Base-by-base conservation (phyloP, 1,140 invertebrate genomes). In the Papilio aristodemus region DNA sequence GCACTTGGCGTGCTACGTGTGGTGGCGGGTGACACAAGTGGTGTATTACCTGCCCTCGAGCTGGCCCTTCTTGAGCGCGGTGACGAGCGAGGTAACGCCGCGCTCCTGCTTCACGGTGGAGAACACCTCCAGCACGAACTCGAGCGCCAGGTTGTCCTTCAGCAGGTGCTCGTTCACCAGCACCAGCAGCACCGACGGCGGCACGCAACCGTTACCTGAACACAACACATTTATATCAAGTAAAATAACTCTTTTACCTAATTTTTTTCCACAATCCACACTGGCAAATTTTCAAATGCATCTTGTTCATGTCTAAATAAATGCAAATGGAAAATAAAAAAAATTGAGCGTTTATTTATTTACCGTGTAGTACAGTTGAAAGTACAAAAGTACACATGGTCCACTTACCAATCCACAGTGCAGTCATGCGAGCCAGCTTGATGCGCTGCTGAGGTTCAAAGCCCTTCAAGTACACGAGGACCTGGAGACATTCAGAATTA, bases 401-500 rank as follows among this genome's bases (percentile, higher is more conserved):
- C 4, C 32, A 80, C 92, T 84, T 81, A 93, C 93, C 92, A 77
- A 99, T 95, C 95, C 98, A 98, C 37, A 99, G 93, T 71, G 97
- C 97, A 76, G 97, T 97, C 94, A 99, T 98, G 76, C 96, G 95
- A 78, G 97, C 97, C 83, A 99, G 93, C 91, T 99, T 98, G 78
- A 95, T 94, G 75, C 98, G 94, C 92, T 99, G 97, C 72, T 94
- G 94, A 71, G 96, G 95, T 79, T 94, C 94, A 92, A 98, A 99
- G 80, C 97, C 97, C 92, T 98, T 99, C 88, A 99, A 95, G 92
- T 98, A 99, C 74, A 98, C 95, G 80, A 98, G 93, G 69, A 99
- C 95, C 87, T 89, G 69, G 0, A 76, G 58, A 32, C 2, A 32
- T 32, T 32, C 27, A 32, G 27, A 32, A 3, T 3, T 32, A 6